Conservation (phyloP, 92 coral and sea anemone genomes). For the Parazoanthus atlanticus region DNA sequence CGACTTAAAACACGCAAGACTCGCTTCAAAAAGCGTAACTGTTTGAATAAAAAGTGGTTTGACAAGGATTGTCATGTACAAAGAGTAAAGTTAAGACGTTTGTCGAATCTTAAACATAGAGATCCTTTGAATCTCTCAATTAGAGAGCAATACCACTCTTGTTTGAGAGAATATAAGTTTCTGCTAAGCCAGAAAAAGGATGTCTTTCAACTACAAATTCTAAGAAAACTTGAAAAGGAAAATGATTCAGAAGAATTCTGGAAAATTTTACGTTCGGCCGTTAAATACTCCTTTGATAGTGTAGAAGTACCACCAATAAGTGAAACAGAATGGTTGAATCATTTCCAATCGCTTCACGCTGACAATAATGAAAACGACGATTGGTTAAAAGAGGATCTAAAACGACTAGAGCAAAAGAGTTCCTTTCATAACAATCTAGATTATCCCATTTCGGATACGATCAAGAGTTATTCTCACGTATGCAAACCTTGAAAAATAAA, state of each 20-base stretch:
- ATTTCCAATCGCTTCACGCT: conserved; percentile 46
- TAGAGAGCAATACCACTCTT: conserved; percentile 35
- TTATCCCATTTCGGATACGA: conserved; percentile 33
- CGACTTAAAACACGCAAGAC: conserved; percentile 8
- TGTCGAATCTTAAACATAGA: conserved; percentile 51
- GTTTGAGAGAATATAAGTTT: conserved; percentile 36
- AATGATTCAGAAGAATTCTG: conserved; percentile 37
- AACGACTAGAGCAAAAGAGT: conserved; percentile 4
- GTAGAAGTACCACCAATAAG: conserved; percentile 22
- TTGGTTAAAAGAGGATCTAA: not conserved
- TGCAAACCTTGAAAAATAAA: conserved; percentile 43
- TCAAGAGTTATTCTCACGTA: conserved; percentile 25
- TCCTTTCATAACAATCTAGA: conserved; percentile 17
- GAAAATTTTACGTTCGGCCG: conserved; percentile 45
- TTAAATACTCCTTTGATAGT: conserved; percentile 10
- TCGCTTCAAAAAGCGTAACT: not conserved
- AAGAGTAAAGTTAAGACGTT: conserved; percentile 30
- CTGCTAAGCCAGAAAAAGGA: conserved; percentile 39
- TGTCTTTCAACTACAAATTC: conserved; percentile 24
- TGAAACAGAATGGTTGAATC: conserved; percentile 41
- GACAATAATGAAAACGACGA: not conserved
- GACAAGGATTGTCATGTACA: conserved; percentile 44
- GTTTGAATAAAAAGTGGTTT: conserved; percentile 41
- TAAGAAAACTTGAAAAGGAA: conserved; percentile 13
- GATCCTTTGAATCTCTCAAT: conserved; percentile 39